A percentile compares a stretch with the other conserved stretches of the same genome.
Conservation (phyloP, 53 echinoderm and acorn worm genomes). For the Paracentrotus lividus region DNA sequence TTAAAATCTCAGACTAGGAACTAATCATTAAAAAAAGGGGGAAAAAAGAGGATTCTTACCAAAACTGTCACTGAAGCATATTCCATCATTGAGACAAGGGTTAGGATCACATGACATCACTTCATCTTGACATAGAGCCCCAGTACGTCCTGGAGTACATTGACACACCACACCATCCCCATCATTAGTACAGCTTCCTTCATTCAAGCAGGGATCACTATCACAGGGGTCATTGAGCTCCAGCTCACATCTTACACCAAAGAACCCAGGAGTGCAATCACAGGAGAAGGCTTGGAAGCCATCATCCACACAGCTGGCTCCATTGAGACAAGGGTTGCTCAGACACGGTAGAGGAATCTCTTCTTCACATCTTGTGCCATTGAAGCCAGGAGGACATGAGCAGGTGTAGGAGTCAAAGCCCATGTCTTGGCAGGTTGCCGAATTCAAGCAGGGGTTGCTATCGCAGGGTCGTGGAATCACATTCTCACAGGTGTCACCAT, state of each 20-base stretch:
- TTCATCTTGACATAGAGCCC: constrained; percentile 76
- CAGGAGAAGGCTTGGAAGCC: constrained; percentile 72
- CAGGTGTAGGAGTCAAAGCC: constrained; percentile 74
- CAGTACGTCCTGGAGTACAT: constrained; percentile 84
- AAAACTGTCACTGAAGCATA: constrained; percentile 82
- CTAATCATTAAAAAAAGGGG: neutral
- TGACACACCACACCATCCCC: constrained; percentile 72
- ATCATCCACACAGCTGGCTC: constrained; percentile 66
- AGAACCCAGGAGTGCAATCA: constrained; percentile 72
- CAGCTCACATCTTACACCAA: constrained; percentile 82
- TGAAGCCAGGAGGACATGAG: constrained; percentile 64
- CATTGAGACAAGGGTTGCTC: constrained; percentile 87
- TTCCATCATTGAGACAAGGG: constrained; percentile 84
- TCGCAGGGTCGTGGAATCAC: constrained; percentile 68
- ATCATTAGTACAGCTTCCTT: constrained; percentile 70
- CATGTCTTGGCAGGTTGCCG: constrained; percentile 70
- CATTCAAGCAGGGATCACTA: constrained; percentile 80
- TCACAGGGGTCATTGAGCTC: constrained; percentile 77
- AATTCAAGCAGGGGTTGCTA: constrained; percentile 71
- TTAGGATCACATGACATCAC: constrained; percentile 83
- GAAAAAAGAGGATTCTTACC: constrained; percentile 70
- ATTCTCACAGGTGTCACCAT: constrained; percentile 74
- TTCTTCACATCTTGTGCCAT: constrained; percentile 62
- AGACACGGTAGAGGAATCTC: constrained; percentile 71
- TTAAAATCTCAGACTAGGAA: too few species aligned